Conservation (phyloP, 1,140 invertebrate genomes). For the Drosophila ironensis region DNA sequence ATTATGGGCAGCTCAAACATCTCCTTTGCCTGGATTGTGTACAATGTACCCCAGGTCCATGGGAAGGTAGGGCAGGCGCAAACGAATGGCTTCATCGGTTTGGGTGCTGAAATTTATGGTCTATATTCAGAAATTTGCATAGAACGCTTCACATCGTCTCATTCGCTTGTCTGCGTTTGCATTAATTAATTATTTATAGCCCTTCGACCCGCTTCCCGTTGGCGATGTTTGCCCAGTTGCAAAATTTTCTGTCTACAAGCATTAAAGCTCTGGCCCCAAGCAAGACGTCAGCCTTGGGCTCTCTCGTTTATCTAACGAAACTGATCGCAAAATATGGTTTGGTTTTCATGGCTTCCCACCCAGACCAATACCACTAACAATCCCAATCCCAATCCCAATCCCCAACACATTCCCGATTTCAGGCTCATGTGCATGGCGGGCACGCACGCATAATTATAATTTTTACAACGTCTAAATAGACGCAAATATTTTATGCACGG, state of each 20-base stretch:
- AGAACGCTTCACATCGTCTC: conserved; percentile 32
- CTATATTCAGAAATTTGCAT: conserved; percentile 77
- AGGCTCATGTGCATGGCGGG: conserved; percentile 43
- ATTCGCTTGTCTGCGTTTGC: conserved; percentile 49
- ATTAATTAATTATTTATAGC: conserved; percentile 80
- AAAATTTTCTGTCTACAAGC: conserved; percentile 29
- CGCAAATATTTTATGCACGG: conserved; percentile 70
- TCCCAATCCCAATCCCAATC: too few relatives aligned
- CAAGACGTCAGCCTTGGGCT: conserved; percentile 31
- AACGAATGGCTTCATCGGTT: conserved; percentile 67
- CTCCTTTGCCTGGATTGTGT: not conserved
- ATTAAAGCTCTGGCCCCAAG: conserved; percentile 17
- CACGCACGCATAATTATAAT: conserved; percentile 79
- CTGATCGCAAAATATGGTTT: conserved; percentile 72
- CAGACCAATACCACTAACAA: too few relatives aligned
- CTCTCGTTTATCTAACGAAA: conserved; percentile 73
- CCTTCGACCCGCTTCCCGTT: conserved; percentile 11
- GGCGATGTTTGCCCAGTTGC: conserved; percentile 56
- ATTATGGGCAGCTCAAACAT: conserved; percentile 1
- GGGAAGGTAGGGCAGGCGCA: conserved; percentile 25
- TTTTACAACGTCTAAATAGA: conserved; percentile 80
- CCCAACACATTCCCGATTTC: conserved; percentile 6
- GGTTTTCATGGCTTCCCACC: conserved; percentile 11
- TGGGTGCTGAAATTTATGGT: conserved; percentile 64
- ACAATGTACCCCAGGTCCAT: conserved; percentile 2